Evolutionary conservation across 2,797 vertebrate species (phyloP).

Genomic region (Paedocypris micromegethes): DNA sequence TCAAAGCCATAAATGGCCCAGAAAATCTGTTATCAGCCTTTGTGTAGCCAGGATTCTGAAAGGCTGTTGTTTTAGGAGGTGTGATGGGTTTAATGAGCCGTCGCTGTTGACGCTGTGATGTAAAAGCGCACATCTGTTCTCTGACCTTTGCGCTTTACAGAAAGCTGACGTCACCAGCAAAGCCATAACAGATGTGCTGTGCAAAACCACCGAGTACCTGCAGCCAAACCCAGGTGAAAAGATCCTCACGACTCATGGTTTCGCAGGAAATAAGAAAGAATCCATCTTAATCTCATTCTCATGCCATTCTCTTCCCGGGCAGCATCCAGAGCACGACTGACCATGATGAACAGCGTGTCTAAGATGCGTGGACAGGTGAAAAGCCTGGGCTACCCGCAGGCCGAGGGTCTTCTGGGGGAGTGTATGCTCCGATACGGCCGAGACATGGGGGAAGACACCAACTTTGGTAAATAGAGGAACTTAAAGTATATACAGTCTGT

Average conservation of each 20-base stretch:
- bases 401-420: slow-evolving; percentile 79
- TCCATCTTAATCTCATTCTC: neutral
- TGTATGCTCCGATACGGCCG: slow-evolving; percentile 76
- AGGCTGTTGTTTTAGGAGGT: slow-evolving; percentile 17
- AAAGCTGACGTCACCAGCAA: slow-evolving; percentile 93
- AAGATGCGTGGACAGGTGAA: slow-evolving; percentile 85
- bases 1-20: neutral
- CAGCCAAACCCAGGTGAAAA: slow-evolving; percentile 88
- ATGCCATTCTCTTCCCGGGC: neutral
- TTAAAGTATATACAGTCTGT: too few relatives aligned
- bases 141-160: slow-evolving; percentile 60
- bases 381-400: slow-evolving; percentile 77
- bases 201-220: slow-evolving; percentile 89
- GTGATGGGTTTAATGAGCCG: neutral
- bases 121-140: neutral
- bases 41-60: neutral
- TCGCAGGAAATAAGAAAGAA: neutral
- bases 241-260: neutral
- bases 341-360: slow-evolving; percentile 79
- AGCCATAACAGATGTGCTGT: slow-evolving; percentile 84
- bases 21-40: neutral
- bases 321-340: slow-evolving; percentile 79
- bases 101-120: slow-evolving; percentile 6
- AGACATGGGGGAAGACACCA: slow-evolving; percentile 83
- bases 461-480: slow-evolving; percentile 62